Evolutionary conservation across 2,888 invertebrate genomes (phyloP).

Genomic region (Nephrotoma appendiculata): DNA sequence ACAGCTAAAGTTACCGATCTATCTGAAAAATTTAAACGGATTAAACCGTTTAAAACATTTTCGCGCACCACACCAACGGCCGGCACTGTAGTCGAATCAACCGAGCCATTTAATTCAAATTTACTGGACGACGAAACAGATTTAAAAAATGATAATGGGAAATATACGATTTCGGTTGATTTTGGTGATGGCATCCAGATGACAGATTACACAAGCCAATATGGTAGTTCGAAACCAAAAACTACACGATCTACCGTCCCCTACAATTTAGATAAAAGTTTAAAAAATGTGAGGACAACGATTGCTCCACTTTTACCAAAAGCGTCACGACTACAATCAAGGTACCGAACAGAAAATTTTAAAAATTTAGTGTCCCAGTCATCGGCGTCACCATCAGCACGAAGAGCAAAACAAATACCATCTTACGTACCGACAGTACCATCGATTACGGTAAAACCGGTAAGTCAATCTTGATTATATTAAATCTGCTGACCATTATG

Average conservation of each 20-base stretch:
- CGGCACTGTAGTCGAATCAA: not conserved
- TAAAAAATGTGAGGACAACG: not conserved
- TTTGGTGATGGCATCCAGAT: not conserved
- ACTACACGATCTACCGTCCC: not conserved
- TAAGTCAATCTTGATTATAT: conserved; percentile 12
- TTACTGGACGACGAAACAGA: not conserved
- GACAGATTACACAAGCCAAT: not conserved
- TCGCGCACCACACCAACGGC: not conserved
- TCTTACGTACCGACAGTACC: conserved; percentile 19
- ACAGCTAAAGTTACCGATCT: not conserved
- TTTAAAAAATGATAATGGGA: not conserved
- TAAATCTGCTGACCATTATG: not conserved
- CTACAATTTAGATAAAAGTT: not conserved
- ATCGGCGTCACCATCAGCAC: not conserved
- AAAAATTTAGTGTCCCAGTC: conserved; percentile 10
- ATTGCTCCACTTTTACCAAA: not conserved
- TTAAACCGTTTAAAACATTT: not conserved
- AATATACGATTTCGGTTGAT: not conserved
- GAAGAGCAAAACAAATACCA: conserved; percentile 11
- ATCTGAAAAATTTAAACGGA: not conserved
- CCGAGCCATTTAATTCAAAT: not conserved
- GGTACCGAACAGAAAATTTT: conserved; percentile 16
- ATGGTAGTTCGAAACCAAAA: not conserved
- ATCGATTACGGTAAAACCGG: conserved; percentile 17
- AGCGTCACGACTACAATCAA: conserved; percentile 14